phyloP scores from a whole-genome alignment of 2,797 vertebrate species.

The Muraenolepis orangiensis region DNA sequence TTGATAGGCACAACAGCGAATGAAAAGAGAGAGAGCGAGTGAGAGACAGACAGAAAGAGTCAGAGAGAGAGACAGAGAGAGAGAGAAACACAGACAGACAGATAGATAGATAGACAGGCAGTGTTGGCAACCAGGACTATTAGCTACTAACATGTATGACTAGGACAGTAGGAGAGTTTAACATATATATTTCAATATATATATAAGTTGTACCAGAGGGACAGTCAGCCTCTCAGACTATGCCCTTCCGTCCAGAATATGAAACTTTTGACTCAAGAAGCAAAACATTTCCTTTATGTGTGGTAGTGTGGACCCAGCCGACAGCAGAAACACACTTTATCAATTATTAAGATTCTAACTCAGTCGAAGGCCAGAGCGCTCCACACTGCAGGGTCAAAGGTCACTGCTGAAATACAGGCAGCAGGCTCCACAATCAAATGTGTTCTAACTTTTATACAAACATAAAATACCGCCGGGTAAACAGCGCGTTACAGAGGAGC shows the following conservation, averaged over 20 bases:
- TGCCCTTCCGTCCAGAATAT: constrained; percentile 42
- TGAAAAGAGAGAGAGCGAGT: constrained; percentile 21
- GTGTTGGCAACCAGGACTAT: constrained; percentile 7
- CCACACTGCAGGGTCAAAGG: constrained; percentile 4
- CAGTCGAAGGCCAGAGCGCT: constrained; percentile 28
- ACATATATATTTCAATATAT: background rate
- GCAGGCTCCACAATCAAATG: background rate
- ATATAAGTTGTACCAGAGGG: background rate
- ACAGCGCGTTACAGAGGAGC: background rate
- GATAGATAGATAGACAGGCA: constrained; percentile 6
- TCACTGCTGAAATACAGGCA: background rate
- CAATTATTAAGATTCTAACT: constrained; percentile 32
- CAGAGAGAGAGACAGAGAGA: background rate
- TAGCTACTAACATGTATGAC: background rate
- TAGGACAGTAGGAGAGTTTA: background rate
- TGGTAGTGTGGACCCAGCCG: constrained; percentile 55
- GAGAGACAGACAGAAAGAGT: background rate
- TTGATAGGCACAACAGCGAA: constrained; percentile 65
- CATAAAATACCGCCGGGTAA: constrained; percentile 21
- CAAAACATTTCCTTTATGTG: constrained; percentile 24
- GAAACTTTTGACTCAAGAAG: constrained; percentile 31
- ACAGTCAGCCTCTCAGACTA: background rate
- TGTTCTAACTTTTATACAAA: background rate
- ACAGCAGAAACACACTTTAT: constrained; percentile 33
- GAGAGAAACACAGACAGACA: constrained; percentile 9